Base-by-base conservation (phyloP, 2,113 vertebrate genomes). In the Lampris incognitus region DNA sequence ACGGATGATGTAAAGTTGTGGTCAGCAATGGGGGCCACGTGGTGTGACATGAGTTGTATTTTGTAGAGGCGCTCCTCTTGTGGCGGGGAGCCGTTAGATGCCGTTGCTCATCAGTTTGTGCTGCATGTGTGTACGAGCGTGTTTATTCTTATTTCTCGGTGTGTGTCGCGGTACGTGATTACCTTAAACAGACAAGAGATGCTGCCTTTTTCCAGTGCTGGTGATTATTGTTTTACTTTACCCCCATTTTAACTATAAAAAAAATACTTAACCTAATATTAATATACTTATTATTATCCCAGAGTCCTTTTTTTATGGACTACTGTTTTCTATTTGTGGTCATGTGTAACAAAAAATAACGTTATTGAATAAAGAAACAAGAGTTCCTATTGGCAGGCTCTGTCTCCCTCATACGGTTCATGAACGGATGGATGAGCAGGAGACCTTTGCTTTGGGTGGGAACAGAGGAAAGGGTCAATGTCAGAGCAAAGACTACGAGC, bases 271-370 rank as follows among this genome's bases (percentile, higher is more conserved):
- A 58, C 66, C 72, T 82, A 67, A 78, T 86, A 67, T 87, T 88
- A 88, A 79, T 83, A 81, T 61, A 84, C 60, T 63, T 80, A 42
- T 88, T 86, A 72, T 80, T 85, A 82, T 64, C 84, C 56, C 13
- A 13, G 51, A 39, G 89, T 83, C 85, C 87, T 89, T 72, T 88
- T 69, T 91, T 89, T 83, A 77, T 59, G 84, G 87, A 81, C 87
- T 80, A 41, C 74, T 85, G 88, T 90, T 93, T 93, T 93, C 61
- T 90, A 93, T 86, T 70, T 90, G 91, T 93, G 81, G 88, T 92
- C 87, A 85, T 83, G 87, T 92, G 88, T 90, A 79, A 88, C 62
- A 82, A 78, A 86, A 41, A 39, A 84, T 86, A 88, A 90, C 50
- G 61, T 75, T 60, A 79, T 84, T 91, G 85, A 93, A 93, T 93